Base-by-base conservation (phyloP, 2,113 vertebrate genomes). In the Beaufortia kweichowensis region DNA sequence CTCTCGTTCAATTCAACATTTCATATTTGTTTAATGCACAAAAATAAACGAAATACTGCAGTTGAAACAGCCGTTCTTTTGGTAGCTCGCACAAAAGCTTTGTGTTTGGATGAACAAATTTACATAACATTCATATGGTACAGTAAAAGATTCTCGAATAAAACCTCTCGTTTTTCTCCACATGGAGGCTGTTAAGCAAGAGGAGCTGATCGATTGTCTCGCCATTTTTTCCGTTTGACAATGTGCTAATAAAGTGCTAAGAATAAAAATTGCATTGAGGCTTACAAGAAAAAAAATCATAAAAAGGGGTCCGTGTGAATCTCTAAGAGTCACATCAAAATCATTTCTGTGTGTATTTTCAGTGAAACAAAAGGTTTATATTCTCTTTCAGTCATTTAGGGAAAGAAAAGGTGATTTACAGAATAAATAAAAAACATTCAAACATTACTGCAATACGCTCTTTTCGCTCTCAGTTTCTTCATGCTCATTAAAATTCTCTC, bases 171-270 rank as follows among this genome's bases (percentile, higher is more conserved):
- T 11, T 28, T 12, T 23, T 26, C 1, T 28, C n/a, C 12, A 6
- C 9, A 4, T 11, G 17, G 63, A 48, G 26, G 15, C 19, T 0
- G 28, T 57, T 60, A 17, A 15, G 23, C 53, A 50, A 73, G 10
- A 55, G 26, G 64, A 53, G 57, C 67, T 9, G 31, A 59, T 23
- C 62, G 82, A 87, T 79, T 81, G 81, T 83, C 72, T 76, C 56
- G 29, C 48, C 67, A 56, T 56, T 59, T 70, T 48, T 35, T 61
- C 31, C 57, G 61, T 72, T 35, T 31, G 28, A 12, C 61, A 53
- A 39, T 75, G 57, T 78, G 65, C 57, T 39, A 75, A 76, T 89
- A 87, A 87, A 88, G 87, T 88, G 87, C 87, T 79, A 73, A 68
- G 74, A 31, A 75, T 26, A 41, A 33, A 33, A 69, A 43, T 41